phyloP scores from a whole-genome alignment of 2,888 invertebrate genomes.

The Drosophila kambysellisi region DNA sequence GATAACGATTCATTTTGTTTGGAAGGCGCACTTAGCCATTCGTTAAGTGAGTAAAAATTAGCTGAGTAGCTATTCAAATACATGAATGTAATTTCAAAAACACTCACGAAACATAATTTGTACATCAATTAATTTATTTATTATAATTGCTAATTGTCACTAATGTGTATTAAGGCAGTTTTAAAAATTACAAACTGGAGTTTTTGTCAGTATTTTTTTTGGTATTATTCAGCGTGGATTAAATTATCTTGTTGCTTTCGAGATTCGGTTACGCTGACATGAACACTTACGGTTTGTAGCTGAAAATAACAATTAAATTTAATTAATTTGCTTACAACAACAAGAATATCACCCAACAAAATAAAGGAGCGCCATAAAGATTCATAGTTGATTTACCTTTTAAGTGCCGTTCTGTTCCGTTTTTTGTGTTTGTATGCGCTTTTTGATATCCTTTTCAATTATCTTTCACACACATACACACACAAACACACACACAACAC shows the following conservation, averaged over 20 bases:
- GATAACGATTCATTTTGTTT: background rate
- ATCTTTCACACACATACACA: conserved; percentile 19
- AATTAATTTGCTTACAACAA: conserved; percentile 51
- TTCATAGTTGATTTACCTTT: conserved; percentile 33
- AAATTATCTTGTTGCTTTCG: conserved; percentile 4
- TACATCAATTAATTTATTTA: too few relatives aligned
- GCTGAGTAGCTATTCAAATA: background rate
- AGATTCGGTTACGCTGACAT: conserved; percentile 52
- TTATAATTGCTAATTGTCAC: background rate
- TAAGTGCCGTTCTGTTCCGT: conserved; percentile 32
- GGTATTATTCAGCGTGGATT: background rate
- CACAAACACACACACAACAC: conserved; percentile 9
- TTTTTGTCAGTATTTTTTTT: background rate
- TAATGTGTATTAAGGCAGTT: background rate
- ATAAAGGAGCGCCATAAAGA: conserved; percentile 61
- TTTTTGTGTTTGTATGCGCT: conserved; percentile 49
- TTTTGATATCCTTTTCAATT: conserved; percentile 37
- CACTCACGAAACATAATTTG: too few relatives aligned
- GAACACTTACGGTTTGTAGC: conserved; percentile 79
- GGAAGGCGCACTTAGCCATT: background rate
- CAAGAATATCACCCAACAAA: conserved; percentile 51
- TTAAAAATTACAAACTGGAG: background rate
- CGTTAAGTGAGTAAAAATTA: conserved; percentile 12
- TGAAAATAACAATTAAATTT: conserved; percentile 53
- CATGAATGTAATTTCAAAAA: too few relatives aligned